Conservation (phyloP, 2,888 invertebrate species). For the Pantelozetes paolii region DNA sequence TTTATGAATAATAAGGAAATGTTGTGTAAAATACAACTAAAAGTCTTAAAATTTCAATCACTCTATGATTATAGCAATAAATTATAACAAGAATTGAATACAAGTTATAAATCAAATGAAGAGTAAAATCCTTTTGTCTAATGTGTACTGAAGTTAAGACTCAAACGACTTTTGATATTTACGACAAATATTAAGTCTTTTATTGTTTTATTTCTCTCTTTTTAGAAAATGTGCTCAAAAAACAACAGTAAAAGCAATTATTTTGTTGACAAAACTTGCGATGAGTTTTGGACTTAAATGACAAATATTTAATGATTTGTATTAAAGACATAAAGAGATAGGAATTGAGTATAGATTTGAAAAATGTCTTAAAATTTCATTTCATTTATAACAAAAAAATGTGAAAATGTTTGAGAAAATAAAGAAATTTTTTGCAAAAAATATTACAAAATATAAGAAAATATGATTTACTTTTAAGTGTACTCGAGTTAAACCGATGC, state of each 20-base stretch:
- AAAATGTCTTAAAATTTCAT: too few relatives aligned
- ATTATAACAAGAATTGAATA: not conserved
- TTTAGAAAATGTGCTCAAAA: not conserved
- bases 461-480: conserved; percentile 10
- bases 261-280: conserved; percentile 15
- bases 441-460: not conserved
- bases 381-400: too few relatives aligned
- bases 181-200: not conserved
- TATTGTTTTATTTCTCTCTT: not conserved
- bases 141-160: not conserved
- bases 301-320: not conserved
- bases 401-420: not conserved
- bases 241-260: conserved; percentile 10
- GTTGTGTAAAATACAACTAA: too few relatives aligned
- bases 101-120: conserved; percentile 7
- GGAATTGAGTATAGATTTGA: not conserved
- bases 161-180: not conserved
- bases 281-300: conserved; percentile 2
- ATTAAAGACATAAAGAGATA: not conserved
- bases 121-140: not conserved
- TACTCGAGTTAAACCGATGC: not conserved
- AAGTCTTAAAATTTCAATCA: too few relatives aligned
- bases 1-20: too few relatives aligned
- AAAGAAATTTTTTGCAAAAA: not conserved
- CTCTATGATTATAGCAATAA: too few relatives aligned